Evolutionary conservation across 2,797 vertebrate genomes (phyloP), one percentile per base, ranked within the genome.

Genomic region (Merluccius polli): DNA sequence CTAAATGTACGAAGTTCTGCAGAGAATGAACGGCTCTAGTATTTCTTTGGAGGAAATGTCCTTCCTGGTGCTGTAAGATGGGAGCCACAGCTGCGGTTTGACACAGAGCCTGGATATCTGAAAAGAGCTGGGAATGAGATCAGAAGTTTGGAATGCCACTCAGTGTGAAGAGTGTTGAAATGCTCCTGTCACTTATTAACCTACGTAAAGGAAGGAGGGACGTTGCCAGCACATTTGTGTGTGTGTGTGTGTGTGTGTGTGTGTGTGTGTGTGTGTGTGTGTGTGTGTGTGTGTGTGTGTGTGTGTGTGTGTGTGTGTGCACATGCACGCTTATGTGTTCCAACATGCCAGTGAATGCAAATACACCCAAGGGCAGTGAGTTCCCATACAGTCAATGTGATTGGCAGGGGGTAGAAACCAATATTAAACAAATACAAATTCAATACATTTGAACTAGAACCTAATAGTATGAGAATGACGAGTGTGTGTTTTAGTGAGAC

Each of bases 161-260:
- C 21, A n/a, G 52, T n/a, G 21, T 11, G n/a, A 82, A 83, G 72
- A n/a, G 36, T 68, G 71, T 80, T 48, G 79, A 88, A 82, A 73
- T 29, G 11, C 31, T 77, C 81, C 70, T 21, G 83, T 86, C 76
- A 91, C 81, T 90, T 72, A 92, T 93, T 92, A 92, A 94, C 89
- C 63, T 31, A 80, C 78, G 71, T 44, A 41, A 52, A 73, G 73
- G 38, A 69, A 31, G 30, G 78, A 74, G 78, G 81, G 71, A 79
- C 75, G 35, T 38, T 36, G 52, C 30, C 41, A 12, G 33, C 52
- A 63, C 65, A 35, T 65, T 9, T 32, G 16, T 73, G 38, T 48
- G 72, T 63, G 73, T 63, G 32, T 79, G 81, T 75, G 65, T 84
- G 38, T 32, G 73, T 35, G 73, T 74, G 73, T 65, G 73, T 16